Evolutionary conservation across 2,113 vertebrate genomes (phyloP).

Genomic region (Rhinichthys klamathensis): DNA sequence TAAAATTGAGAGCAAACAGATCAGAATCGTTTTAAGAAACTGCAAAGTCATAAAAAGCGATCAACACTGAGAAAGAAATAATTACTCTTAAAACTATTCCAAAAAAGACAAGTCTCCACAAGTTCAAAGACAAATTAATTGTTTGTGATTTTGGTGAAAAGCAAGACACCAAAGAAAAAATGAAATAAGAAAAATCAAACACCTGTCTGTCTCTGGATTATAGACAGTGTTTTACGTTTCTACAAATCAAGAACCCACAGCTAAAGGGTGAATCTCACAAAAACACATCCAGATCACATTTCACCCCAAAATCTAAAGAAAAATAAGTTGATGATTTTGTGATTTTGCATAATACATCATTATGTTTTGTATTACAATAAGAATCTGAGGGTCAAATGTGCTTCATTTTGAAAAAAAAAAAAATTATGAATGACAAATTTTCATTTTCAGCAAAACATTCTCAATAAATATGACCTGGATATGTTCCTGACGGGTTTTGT

Average conservation of each 20-base stretch:
- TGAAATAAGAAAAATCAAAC: not conserved
- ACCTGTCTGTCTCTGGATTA: not conserved
- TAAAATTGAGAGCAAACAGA: conserved; percentile 68
- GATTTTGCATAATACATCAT: not conserved
- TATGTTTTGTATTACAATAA: not conserved
- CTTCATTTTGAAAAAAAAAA: not conserved
- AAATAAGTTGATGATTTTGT: not conserved
- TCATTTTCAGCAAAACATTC: no score
- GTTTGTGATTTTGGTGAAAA: conserved; percentile 36
- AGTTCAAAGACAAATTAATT: conserved; percentile 37
- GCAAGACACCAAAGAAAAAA: conserved; percentile 34
- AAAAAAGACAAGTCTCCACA: conserved; percentile 37
- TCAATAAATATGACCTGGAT: not conserved
- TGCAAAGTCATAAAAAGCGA: conserved; percentile 57
- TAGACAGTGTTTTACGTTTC: not conserved
- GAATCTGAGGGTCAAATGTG: not conserved
- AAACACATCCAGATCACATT: conserved; percentile 18
- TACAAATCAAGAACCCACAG: not conserved
- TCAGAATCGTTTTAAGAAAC: conserved; percentile 49
- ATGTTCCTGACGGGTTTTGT: not conserved
- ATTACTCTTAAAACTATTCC: conserved; percentile 38
- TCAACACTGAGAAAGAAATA: conserved; percentile 51
- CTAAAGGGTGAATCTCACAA: conserved; percentile 7
- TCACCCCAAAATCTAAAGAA: not conserved
- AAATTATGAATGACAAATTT: not conserved